Base-by-base conservation (phyloP, 1,140 invertebrate species). In the Lasaia peninsularis region DNA sequence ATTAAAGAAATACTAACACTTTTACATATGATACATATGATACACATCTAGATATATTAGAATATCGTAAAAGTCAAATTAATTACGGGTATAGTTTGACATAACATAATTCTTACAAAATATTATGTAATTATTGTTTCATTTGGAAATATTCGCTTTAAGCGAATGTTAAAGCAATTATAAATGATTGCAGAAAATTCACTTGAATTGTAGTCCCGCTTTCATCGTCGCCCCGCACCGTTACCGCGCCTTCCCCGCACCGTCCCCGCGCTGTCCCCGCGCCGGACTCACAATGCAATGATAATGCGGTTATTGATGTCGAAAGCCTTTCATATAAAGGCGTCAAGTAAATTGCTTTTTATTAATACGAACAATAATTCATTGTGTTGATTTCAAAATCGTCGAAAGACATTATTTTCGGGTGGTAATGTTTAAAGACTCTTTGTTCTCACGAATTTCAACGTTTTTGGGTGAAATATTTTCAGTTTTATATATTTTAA, bases 111-210 rank as follows among this genome's bases (percentile, higher is more conserved):
- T 28, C n/a, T 28, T 28, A 28, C 24, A 28, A 28, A 24, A 20
- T 44, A 18, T 20, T 16, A 44, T 44, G 14, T 44, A 18, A 44
- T 44, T 44, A 18, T 20, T 20, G 20, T 44, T 20, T 20, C 40
- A 44, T 44, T 44, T 44, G 40, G 18, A 44, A 44, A 44, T 20
- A 20, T 20, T 10, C 9, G 18, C 4, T 44, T 44, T 44, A 44
- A 60, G 58, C 58, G 56, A 65, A 68, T 57, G 63, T 62, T 65
- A 65, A 68, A 57, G 62, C 62, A 56, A 65, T 68, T 68, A 62
- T 33, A 51, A 34, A 35, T 44, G 40, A 44, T 44, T 44, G 40
- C 18, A 16, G 40, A 44, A 44, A 44, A 44, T 44, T 44, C 40
- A 20, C 40, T 18, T 44, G 16, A 16, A 44, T 44, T 44, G 40